Evolutionary conservation across 2,888 invertebrate genomes (phyloP), one percentile per base, ranked within the genome.

Genomic region (Acronicta psi): DNA sequence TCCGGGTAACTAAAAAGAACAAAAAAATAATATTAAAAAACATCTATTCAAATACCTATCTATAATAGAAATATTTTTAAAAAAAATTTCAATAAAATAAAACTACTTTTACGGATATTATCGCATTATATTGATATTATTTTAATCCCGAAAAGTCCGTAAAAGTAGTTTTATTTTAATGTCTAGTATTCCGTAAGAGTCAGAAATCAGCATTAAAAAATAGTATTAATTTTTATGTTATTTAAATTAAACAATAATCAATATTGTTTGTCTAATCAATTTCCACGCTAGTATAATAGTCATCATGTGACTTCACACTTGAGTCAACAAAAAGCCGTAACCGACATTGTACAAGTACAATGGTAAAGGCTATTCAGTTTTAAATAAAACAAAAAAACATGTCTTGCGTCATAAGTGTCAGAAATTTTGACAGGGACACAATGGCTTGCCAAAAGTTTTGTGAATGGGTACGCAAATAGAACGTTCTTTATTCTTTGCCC

Each of bases 361-460:
- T 17, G 34, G 17, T 17, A 13, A 29, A 40, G 16, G 45, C 18
- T 57, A 49, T 44, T n/a, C 16, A 25, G 13, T 41, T 45, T 34
- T 31, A 43, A 38, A 51, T 65, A 63, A 36, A 1, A 25, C 25
- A 47, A 34, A 31, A 51, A 66, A 52, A 66, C 37, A 36, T 8
- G 9, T 23, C 8, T 34, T 49, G 17, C 67, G 60, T 67, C 60
- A 67, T 16, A 9, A 53, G 29, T 54, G 67, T 49, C 38, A 53
- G 11, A 37, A 18, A 16, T 8, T 14, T 41, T 59, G 47, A 49
- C 53, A 59, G 31, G 31, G 9, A 8, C 23, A 20, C 23, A 41
- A 41, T 31, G 16, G 9, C 13, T 44, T 64, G 64, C 62, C 62
- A 63, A 63, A 45, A 31, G 13, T 37, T 36, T 29, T 25, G 43